phyloP scores from a whole-genome alignment of 2,888 invertebrate species.

The Tolmerus cingulatus region DNA sequence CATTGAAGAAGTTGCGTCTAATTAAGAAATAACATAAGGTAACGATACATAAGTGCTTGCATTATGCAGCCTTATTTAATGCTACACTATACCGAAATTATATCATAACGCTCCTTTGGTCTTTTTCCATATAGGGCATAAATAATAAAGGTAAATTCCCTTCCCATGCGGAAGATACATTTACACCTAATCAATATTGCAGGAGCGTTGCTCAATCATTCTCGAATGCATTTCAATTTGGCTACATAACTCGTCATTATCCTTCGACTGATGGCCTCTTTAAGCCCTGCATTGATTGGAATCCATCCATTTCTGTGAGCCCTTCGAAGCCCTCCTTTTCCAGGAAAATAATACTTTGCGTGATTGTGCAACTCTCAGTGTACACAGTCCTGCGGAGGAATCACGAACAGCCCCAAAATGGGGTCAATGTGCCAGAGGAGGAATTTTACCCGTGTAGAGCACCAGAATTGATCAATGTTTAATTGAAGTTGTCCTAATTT shows the following conservation, averaged over 20 bases:
- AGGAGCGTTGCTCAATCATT: background rate
- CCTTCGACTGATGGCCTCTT: background rate
- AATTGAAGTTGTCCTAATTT: background rate
- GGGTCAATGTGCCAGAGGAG: background rate
- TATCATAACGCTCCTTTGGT: background rate
- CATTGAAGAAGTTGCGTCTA: background rate
- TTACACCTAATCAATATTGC: background rate
- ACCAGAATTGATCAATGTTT: background rate
- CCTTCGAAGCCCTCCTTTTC: background rate
- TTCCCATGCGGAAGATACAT: background rate
- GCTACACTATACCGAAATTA: background rate
- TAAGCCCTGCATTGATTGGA: background rate
- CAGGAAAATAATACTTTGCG: background rate
- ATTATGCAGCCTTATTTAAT: background rate
- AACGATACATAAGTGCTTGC: background rate
- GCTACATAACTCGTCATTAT: background rate
- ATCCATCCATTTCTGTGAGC: background rate
- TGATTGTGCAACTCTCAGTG: background rate
- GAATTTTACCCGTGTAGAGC: background rate
- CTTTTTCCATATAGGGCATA: background rate
- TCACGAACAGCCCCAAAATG: background rate
- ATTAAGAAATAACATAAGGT: too few relatives aligned
- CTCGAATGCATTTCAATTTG: background rate
- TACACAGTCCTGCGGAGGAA: background rate
- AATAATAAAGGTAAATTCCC: background rate